Conservation (phyloP, 2,888 invertebrate species). For the Archips crataeganus region DNA sequence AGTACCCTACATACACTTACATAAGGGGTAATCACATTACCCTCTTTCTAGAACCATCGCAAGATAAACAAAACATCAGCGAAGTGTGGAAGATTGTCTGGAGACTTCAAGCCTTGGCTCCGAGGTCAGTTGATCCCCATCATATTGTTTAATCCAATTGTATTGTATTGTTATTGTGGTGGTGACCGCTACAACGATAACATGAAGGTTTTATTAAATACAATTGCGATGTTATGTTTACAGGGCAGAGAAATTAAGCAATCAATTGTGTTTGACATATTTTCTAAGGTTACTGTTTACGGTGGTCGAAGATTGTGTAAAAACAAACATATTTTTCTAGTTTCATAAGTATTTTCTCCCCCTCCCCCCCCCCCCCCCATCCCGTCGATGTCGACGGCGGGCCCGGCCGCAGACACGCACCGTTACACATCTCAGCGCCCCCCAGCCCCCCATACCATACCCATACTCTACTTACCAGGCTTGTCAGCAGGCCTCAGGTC, state of each 20-base stretch:
- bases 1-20: neutral
- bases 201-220: slow-evolving; percentile 44
- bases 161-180: slow-evolving; percentile 7
- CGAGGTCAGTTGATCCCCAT: neutral
- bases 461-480: slow-evolving; percentile 54
- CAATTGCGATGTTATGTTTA: neutral
- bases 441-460: slow-evolving; percentile 53
- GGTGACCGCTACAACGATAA: slow-evolving; percentile 35
- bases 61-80: neutral
- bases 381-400: too few species aligned
- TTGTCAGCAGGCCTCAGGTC: slow-evolving; percentile 91
- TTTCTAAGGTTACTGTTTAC: too few species aligned
- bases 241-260: too few species aligned
- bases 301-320: too few species aligned
- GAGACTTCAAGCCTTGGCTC: neutral
- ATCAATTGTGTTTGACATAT: too few species aligned
- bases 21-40: neutral
- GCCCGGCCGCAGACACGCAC: slow-evolving; percentile 56
- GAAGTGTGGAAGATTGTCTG: neutral
- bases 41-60: neutral
- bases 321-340: too few species aligned
- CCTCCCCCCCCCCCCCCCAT: too few species aligned
- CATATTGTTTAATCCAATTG: neutral
- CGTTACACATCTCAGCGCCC: neutral
- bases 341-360: too few species aligned